phyloP scores from a whole-genome alignment of 2,888 invertebrate species.

The Coenonympha glycerion region DNA sequence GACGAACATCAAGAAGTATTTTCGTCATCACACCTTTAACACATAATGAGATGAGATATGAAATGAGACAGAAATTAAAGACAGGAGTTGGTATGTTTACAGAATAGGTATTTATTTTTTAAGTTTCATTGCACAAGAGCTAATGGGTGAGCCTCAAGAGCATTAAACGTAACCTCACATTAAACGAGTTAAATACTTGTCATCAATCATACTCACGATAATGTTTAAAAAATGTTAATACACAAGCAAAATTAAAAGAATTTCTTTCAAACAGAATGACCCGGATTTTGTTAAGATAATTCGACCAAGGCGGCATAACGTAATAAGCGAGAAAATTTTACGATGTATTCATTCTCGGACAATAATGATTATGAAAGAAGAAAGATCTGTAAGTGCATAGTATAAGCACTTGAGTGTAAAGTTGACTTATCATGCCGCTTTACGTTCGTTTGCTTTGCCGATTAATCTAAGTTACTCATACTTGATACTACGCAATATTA shows the following conservation, averaged over 20 bases:
- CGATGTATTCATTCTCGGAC: slow-evolving; percentile 43
- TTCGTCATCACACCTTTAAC: no score
- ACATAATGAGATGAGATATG: no score
- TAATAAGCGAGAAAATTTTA: slow-evolving; percentile 44
- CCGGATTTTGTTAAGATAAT: slow-evolving; percentile 29
- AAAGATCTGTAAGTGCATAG: no score
- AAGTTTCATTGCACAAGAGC: slow-evolving; percentile 17
- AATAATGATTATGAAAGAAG: slow-evolving; percentile 27
- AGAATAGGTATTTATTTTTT: neutral
- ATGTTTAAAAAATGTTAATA: slow-evolving; percentile 22
- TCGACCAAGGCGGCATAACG: slow-evolving; percentile 27
- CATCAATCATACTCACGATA: slow-evolving; percentile 30
- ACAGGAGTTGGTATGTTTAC: no score
- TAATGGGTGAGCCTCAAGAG: slow-evolving; percentile 24
- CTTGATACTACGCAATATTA: no score
- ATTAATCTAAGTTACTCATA: no score
- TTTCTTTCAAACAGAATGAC: slow-evolving; percentile 26
- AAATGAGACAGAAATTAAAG: no score
- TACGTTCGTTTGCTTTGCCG: no score
- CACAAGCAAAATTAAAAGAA: slow-evolving; percentile 25
- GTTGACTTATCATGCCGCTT: no score
- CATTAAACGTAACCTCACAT: slow-evolving; percentile 27
- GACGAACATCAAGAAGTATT: no score
- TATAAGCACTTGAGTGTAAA: no score
- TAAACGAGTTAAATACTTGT: slow-evolving; percentile 27